Base-by-base conservation (phyloP, 2,113 vertebrate species). In the Thinocorus orbignyianus region DNA sequence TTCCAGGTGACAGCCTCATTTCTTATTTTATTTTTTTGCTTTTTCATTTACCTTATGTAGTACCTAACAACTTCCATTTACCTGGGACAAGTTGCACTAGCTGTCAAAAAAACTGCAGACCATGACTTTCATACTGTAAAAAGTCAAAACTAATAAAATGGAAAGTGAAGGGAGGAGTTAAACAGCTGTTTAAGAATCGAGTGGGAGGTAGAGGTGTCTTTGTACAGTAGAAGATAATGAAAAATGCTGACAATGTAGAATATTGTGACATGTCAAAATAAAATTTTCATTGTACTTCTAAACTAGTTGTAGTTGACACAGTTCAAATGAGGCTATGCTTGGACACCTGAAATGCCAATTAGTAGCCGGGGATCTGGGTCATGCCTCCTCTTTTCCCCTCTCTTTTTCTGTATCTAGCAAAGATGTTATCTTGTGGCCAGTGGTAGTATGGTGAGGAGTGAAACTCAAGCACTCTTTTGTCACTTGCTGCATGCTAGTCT, bases 1-100 rank as follows among this genome's bases (percentile, higher is more conserved):
- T 35, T 55, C 20, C 0, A 1, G 4, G 31, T 76, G 26, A 6
- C 4, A 65, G 6, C 33, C 10, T 46, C 2, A 9, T 9, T 73
- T 84, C 9, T 4, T 31, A 8, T 52, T 86, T 33, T 0, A 2
- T 1, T 19, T 60, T 33, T 71, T 44, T 73, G 26, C n/a, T 37
- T 3, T 54, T 65, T 26, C 37, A 37, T 58, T 17, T 30, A 9
- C 4, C 23, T 39, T 46, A 20, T 0, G 1, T 9, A 58, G 46
- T 55, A 79, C 8, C 4, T 41, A 39, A 17, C 25, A 72, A 17
- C 8, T 87, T 71, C 10, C 8, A 25, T 58, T 87, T 92, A 54
- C 17, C 28, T 5, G 19, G 30, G 30, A 28, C 6, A 24, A 81
- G 30, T 69, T 51, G 15, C 24, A 13, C 28, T 54, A 39, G 33